phyloP scores from a whole-genome alignment of 2,888 invertebrate species.

The Agrotis segetum region DNA sequence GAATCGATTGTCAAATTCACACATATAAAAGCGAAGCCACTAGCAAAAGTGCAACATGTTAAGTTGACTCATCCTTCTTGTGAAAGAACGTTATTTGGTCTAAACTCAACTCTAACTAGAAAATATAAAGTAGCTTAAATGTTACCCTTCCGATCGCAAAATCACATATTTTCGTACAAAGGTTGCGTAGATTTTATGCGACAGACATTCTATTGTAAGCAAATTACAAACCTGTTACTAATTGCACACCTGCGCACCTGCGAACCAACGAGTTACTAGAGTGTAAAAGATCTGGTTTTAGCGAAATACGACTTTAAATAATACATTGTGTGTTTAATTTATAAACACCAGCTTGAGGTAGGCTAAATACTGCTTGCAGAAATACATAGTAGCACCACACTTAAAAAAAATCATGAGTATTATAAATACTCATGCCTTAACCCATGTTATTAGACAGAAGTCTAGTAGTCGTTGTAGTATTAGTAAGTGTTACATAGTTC shows the following conservation, averaged over 20 bases:
- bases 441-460: too few species aligned
- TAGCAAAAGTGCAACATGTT: too few species aligned
- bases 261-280: slow-evolving; percentile 22
- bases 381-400: neutral
- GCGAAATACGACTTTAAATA: slow-evolving; percentile 17
- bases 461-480: too few species aligned
- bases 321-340: slow-evolving; percentile 27
- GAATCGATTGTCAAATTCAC: too few species aligned
- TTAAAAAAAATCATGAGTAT: too few species aligned
- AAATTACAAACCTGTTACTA: slow-evolving; percentile 49
- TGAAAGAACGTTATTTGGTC: too few species aligned
- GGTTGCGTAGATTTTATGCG: neutral
- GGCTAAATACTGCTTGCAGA: neutral
- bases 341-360: neutral
- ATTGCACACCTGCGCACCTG: slow-evolving; percentile 40
- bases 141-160: neutral
- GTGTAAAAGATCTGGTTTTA: slow-evolving; percentile 39
- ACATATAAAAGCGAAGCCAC: too few species aligned
- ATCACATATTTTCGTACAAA: neutral
- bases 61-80: too few species aligned
- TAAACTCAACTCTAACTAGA: too few species aligned
- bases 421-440: too few species aligned
- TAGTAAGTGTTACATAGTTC: too few species aligned
- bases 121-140: too few species aligned
- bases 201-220: slow-evolving; percentile 33